Evolutionary conservation across 92 coral and sea anemone genomes (phyloP).

Genomic region (Epizoanthus rinbou): DNA sequence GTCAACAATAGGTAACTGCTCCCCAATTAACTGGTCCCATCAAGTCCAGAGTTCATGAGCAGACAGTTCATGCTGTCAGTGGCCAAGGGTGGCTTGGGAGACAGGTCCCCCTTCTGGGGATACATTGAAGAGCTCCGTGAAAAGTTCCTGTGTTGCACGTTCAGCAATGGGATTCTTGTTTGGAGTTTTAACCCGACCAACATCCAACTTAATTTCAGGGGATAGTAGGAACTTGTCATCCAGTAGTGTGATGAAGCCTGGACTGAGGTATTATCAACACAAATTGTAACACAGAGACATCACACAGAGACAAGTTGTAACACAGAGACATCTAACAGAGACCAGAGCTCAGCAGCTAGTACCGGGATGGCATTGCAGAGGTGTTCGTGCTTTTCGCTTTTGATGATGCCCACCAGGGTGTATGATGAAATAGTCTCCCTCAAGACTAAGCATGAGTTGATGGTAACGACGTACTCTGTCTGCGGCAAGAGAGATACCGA

Average conservation of each 20-base stretch:
- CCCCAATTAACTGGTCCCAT: slow-evolving; percentile 35
- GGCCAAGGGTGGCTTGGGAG: no score
- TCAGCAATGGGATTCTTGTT: not conserved
- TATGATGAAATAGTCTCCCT: slow-evolving; percentile 54
- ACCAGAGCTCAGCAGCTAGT: slow-evolving; percentile 26
- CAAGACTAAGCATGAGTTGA: slow-evolving; percentile 22
- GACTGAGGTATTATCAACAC: slow-evolving; percentile 51
- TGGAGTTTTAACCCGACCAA: slow-evolving; percentile 3
- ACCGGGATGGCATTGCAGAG: slow-evolving; percentile 40
- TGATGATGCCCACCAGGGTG: slow-evolving; percentile 21
- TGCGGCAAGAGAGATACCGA: slow-evolving; percentile 29
- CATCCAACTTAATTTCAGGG: slow-evolving; percentile 13
- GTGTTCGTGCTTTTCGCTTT: slow-evolving; percentile 31
- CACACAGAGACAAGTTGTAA: slow-evolving; percentile 11
- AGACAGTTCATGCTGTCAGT: no score
- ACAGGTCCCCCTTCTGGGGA: no score
- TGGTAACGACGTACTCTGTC: slow-evolving; percentile 27
- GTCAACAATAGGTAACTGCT: slow-evolving; percentile 29
- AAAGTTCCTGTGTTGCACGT: slow-evolving; percentile 49
- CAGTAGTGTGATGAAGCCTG: not conserved
- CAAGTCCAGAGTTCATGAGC: slow-evolving; percentile 41
- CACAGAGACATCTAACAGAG: slow-evolving; percentile 16
- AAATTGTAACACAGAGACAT: slow-evolving; percentile 32
- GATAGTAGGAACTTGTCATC: slow-evolving; percentile 31
- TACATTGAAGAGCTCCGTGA: no score